These are phyloP conservation scores for Pagetopsis macropterus DNA, from an alignment of 2,797 vertebrate species.

Conservation along the genomic window DNA sequence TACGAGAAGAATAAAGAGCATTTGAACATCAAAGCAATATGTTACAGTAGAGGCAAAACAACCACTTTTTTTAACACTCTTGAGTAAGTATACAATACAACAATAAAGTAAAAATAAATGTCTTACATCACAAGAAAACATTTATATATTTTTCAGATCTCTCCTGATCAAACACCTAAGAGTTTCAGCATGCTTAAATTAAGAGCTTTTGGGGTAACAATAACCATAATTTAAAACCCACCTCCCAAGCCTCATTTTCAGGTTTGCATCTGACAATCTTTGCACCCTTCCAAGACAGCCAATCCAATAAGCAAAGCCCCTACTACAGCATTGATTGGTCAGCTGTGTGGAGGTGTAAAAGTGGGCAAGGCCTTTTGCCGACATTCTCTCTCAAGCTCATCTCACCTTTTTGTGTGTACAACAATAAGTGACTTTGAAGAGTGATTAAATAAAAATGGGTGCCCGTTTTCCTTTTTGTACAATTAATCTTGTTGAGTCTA, in stretches of 20 bases:
- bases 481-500: not conserved
- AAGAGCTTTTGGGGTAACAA: not conserved
- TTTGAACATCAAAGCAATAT: too few relatives aligned
- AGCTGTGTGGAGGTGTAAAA: not conserved
- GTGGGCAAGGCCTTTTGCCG: not conserved
- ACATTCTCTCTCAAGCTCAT: not conserved
- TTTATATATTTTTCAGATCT: not conserved
- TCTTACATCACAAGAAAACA: not conserved
- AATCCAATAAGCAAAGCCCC: not conserved
- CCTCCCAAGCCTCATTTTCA: not conserved
- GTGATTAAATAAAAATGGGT: not conserved
- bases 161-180: not conserved
- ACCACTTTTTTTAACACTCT: not conserved
- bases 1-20: too few relatives aligned
- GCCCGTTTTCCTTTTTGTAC: not conserved
- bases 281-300: not conserved
- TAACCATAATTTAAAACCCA: not conserved
- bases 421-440: not conserved
- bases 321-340: not conserved
- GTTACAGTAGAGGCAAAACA: too few relatives aligned
- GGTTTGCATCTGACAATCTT: slow-evolving; percentile 1
- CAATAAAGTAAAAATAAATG: not conserved
- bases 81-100: not conserved
- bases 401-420: not conserved
- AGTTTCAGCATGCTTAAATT: not conserved